Percentiles rank a stretch among this genome's conserved stretches.
Evolutionary conservation across 2,113 vertebrate genomes (phyloP).

Genomic region (Kobus ellipsiprymnus): DNA sequence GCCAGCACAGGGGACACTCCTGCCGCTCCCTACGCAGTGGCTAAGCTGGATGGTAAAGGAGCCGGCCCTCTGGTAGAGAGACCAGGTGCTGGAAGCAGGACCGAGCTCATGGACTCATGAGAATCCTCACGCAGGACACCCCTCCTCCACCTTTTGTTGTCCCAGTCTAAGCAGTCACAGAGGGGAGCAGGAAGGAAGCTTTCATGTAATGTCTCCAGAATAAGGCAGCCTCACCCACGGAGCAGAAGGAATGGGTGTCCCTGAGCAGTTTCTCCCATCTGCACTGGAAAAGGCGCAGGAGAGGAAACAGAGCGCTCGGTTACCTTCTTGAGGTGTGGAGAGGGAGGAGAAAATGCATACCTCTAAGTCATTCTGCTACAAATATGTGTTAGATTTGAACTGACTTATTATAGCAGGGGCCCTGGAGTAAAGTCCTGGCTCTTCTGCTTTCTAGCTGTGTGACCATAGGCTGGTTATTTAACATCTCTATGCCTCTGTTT

Average conservation of each 20-base stretch:
- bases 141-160: neutral
- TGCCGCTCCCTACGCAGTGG: neutral
- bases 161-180: neutral
- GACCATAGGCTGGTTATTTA: neutral
- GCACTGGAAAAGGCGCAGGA: neutral
- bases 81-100: neutral
- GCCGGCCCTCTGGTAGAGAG: neutral
- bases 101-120: rapidly evolving
- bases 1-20: neutral
- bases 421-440: neutral
- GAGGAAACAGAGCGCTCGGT: neutral
- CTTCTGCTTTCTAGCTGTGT: neutral
- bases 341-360: neutral
- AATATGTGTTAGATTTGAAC: neutral
- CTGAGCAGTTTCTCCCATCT: neutral
- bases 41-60: neutral
- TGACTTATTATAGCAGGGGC: neutral
- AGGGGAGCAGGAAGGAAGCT: neutral
- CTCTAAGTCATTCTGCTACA: neutral
- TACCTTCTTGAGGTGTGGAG: too few species aligned
- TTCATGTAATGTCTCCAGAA: neutral
- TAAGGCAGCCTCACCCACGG: rapidly evolving
- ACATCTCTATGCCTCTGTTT: neutral
- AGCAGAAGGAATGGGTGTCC: neutral
- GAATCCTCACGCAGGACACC: neutral